Percentiles rank a stretch among this genome's conserved stretches.
phyloP scores from a whole-genome alignment of 2,113 vertebrate genomes.

The Prionailurus viverrinus region DNA sequence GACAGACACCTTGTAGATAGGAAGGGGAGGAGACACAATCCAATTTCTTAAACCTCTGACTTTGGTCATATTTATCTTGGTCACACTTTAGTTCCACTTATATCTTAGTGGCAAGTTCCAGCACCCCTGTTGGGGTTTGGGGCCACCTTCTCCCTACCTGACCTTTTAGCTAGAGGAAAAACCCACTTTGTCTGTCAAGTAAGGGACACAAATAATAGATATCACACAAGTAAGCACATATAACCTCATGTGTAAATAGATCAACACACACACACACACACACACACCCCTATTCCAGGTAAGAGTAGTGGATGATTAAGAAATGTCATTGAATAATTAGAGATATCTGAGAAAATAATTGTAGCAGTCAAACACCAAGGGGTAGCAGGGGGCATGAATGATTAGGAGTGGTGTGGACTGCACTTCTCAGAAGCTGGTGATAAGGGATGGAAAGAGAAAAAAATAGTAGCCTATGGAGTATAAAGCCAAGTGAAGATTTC shows the following conservation, averaged over 20 bases:
- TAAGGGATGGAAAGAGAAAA: not conserved
- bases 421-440: not conserved
- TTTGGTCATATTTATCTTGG: not conserved
- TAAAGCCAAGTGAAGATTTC: not conserved
- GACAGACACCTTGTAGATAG: rapidly evolving
- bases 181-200: not conserved
- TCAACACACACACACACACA: not conserved
- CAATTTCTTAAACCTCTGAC: not conserved
- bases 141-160: not conserved
- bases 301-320: not conserved
- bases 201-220: not conserved
- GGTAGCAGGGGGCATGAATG: rapidly evolving
- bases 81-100: not conserved
- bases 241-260: not conserved
- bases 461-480: not conserved
- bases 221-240: too few species aligned
- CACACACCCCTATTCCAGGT: not conserved
- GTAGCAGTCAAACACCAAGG: not conserved
- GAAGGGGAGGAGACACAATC: not conserved
- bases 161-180: not conserved
- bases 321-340: not conserved
- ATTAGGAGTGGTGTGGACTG: not conserved
- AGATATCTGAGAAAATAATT: not conserved
- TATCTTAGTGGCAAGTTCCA: not conserved
- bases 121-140: not conserved